Evolutionary conservation across 64 coral and sea anemone species (phyloP), one percentile per base, ranked within the genome.

Genomic region (Astreopora myriophthalma): DNA sequence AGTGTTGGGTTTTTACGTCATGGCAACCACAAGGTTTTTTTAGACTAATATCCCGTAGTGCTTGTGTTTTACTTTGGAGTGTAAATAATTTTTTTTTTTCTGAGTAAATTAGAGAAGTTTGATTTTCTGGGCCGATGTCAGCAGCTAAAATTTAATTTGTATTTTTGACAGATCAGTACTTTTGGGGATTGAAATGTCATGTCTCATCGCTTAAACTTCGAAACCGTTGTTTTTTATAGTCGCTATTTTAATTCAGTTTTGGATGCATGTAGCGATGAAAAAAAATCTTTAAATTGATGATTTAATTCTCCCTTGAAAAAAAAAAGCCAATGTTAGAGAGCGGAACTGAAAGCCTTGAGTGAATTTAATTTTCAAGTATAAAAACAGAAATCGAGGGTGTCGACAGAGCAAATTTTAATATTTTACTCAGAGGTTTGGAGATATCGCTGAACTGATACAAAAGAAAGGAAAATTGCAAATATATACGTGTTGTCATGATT

Each of bases 21-120:
- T 82, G 29, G 34, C 16, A 38, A 82, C 79, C 51, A 38, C 32
- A 82, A 13, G 52, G 60, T 55, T 38, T 82, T 64, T 82, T 32
- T 19, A 63, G 79, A 58, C 32, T 55, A 63, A 82, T 82, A 34
- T 64, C 52, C 34, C 30, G 79, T 55, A 31, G 60, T 29, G 79
- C 25, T 37, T 64, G 57, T 82, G 57, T 82, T 63, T 63, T 64
- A 82, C 52, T 34, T 82, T 63, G n/a, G 79, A 82, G 52, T 82
- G 79, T 82, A 82, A 82, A 82, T 82, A 82, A 77, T 49, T 77
- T 44, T 77, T 77, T 7, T 82, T 64, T 82, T 55, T 55, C 76
- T 17, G 32, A 55, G 79, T 62, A 63, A 82, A 63, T 82, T 58
- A 58, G 52, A 82, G 20, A 63, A 64, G 79, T 82, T 82, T 82